Percentiles rank a stretch among this genome's conserved stretches.
These are phyloP conservation scores for Drosophila sucinea DNA, from an alignment of 1,140 invertebrate species.

Conservation along the genomic window DNA sequence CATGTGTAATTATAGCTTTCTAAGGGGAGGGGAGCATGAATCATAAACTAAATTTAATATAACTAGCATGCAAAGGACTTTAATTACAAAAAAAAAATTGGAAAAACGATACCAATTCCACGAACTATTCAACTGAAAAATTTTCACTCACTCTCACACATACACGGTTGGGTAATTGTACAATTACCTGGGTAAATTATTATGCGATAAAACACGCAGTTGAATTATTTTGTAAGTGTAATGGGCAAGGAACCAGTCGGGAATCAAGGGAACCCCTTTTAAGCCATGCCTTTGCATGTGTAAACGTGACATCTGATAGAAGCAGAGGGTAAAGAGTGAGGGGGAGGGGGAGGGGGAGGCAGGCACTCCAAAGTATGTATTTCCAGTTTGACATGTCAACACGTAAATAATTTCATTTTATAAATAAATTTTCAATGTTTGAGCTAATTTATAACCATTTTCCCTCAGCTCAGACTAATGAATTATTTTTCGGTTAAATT, in stretches of 20 bases:
- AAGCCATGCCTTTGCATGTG: slow-evolving; percentile 57
- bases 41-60: slow-evolving; percentile 39
- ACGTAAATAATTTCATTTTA: slow-evolving; percentile 46
- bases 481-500: slow-evolving; percentile 65
- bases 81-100: slow-evolving; percentile 40
- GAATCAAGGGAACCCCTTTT: slow-evolving; percentile 30
- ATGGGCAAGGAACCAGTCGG: neutral
- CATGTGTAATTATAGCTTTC: neutral
- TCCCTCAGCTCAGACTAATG: slow-evolving; percentile 39
- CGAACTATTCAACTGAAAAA: slow-evolving; percentile 50
- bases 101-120: slow-evolving; percentile 45
- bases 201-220: slow-evolving; percentile 78
- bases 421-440: slow-evolving; percentile 34
- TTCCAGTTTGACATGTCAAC: slow-evolving; percentile 58
- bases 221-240: slow-evolving; percentile 32
- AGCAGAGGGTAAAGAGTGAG: neutral
- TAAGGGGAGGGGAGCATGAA: slow-evolving; percentile 11
- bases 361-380: neutral
- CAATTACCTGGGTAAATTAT: slow-evolving; percentile 75
- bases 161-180: slow-evolving; percentile 59
- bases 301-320: slow-evolving; percentile 32
- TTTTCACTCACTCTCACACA: slow-evolving; percentile 28
- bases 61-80: slow-evolving; percentile 47
- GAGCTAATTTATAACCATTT: slow-evolving; percentile 43
- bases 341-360: neutral